Conservation (phyloP, 2,888 invertebrate species). For the Pollenia amentaria region DNA sequence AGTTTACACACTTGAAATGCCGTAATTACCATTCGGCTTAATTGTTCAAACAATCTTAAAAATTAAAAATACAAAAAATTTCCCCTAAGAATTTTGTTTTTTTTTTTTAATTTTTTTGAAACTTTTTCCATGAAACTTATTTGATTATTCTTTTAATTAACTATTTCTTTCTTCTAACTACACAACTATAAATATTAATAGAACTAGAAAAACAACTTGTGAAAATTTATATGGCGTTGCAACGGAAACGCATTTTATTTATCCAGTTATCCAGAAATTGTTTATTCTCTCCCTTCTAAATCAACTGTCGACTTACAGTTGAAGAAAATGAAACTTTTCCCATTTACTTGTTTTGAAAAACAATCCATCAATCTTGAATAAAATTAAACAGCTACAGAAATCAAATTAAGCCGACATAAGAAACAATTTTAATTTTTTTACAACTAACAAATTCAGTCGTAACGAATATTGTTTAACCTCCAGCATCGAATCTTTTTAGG, state of each 20-base stretch:
- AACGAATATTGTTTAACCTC: too few species aligned
- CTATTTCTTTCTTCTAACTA: conserved; percentile 4
- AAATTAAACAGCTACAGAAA: conserved; percentile 7
- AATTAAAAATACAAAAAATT: background rate
- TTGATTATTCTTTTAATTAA: conserved; percentile 45
- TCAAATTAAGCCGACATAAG: conserved; percentile 13
- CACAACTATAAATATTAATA: conserved; percentile 43
- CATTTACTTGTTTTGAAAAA: conserved; percentile 14
- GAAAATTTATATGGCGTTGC: conserved; percentile 55
- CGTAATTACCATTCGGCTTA: background rate
- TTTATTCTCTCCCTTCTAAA: background rate
- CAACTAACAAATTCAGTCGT: too few species aligned
- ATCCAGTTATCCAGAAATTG: conserved; percentile 27
- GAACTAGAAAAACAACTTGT: background rate
- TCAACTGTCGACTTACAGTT: background rate
- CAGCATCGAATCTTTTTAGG: too few species aligned
- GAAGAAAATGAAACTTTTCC: conserved; percentile 33
- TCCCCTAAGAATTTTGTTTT: background rate
- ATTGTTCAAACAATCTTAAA: background rate
- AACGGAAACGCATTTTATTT: conserved; percentile 64
- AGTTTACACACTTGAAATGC: background rate
- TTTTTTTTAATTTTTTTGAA: background rate
- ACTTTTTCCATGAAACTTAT: background rate
- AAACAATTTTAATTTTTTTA: background rate
- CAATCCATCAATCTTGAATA: conserved; percentile 57